Evolutionary conservation across 2,888 invertebrate species (phyloP).

Genomic region (Rhyacophila evoluta): DNA sequence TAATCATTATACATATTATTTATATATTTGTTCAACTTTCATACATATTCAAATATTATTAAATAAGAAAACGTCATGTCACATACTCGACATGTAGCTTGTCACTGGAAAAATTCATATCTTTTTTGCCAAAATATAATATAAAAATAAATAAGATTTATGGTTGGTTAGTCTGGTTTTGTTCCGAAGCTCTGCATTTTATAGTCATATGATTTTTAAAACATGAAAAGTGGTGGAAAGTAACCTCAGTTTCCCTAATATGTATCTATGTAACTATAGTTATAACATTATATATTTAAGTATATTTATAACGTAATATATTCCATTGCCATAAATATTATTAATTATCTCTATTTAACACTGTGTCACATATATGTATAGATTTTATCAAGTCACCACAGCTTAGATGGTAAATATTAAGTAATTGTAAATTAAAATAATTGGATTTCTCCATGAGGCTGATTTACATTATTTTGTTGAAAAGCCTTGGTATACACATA

Average conservation of each 20-base stretch:
- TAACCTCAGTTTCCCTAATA: conserved; percentile 15
- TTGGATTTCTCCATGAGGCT: not conserved
- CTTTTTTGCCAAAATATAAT: too few species aligned
- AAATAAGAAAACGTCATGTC: too few species aligned
- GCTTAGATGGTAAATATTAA: not conserved
- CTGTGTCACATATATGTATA: not conserved
- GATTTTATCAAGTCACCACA: not conserved
- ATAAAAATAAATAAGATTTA: too few species aligned
- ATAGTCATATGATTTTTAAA: not conserved
- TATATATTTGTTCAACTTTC: too few species aligned
- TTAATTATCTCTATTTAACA: not conserved
- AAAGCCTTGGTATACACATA: too few species aligned
- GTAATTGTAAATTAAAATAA: not conserved
- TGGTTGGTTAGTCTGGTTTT: too few species aligned
- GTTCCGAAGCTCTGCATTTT: not conserved
- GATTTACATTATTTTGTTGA: not conserved
- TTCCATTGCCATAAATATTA: not conserved
- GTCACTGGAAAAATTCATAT: too few species aligned
- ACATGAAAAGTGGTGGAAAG: not conserved
- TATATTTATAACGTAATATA: not conserved
- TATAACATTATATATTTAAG: not conserved
- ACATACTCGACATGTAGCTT: too few species aligned
- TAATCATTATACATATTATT: too few species aligned
- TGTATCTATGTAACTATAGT: not conserved
- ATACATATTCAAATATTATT: too few species aligned